Conservation (phyloP, 2,113 vertebrate genomes). For the Nesogale talazaci region DNA sequence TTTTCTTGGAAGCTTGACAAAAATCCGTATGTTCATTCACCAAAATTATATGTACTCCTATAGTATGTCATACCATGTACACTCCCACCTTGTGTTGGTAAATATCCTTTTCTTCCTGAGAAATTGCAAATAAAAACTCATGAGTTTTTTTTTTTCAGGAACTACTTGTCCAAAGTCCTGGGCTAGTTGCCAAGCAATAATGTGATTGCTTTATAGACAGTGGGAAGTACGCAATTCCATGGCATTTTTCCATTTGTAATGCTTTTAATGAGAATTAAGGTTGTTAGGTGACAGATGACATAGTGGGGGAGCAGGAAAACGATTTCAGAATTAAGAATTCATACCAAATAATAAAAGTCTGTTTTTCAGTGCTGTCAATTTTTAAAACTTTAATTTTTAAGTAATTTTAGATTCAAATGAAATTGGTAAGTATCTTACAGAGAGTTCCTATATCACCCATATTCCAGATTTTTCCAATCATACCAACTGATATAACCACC, state of each 20-base stretch:
- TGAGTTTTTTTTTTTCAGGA: conserved; percentile 7
- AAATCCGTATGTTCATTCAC: neutral
- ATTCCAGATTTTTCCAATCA: neutral
- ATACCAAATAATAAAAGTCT: neutral
- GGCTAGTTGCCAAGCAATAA: conserved; percentile 67
- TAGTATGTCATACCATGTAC: neutral
- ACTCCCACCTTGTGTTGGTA: neutral
- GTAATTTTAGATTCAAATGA: conserved; percentile 1
- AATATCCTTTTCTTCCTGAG: conserved; percentile 18
- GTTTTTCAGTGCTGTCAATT: neutral
- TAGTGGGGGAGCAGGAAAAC: neutral
- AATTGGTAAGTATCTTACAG: neutral
- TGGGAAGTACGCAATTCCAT: conserved; percentile 34
- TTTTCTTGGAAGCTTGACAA: conserved; percentile 9
- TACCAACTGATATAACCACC: neutral
- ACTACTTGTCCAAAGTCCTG: conserved; percentile 15
- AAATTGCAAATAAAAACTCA: conserved; percentile 61
- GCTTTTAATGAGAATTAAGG: conserved; percentile 52
- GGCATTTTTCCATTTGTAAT: conserved; percentile 51
- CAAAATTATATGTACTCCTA: neutral
- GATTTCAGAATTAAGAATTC: conserved; percentile 34
- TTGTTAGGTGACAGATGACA: conserved; percentile 44
- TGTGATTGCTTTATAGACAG: conserved; percentile 66
- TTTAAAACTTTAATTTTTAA: neutral
- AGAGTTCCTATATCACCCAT: neutral